phyloP scores from a whole-genome alignment of 2,113 vertebrate genomes.

The Tachysurus vachellii region DNA sequence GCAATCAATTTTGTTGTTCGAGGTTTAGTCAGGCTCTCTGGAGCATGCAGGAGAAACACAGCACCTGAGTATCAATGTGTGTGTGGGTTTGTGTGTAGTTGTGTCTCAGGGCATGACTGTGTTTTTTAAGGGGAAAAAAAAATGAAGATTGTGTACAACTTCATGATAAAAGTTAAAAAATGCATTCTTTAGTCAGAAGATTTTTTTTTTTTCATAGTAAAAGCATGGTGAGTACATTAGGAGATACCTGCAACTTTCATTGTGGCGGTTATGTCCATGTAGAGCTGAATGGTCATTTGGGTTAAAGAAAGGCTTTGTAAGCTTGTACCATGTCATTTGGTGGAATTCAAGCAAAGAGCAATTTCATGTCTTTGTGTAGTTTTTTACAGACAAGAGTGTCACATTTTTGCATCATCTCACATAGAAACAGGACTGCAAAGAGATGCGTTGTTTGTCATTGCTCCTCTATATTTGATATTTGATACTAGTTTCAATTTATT shows the following conservation, averaged over 20 bases:
- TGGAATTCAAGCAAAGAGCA: neutral
- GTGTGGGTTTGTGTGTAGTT: constrained; percentile 15
- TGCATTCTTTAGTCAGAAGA: neutral
- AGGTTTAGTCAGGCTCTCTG: constrained; percentile 36
- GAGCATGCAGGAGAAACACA: constrained; percentile 14
- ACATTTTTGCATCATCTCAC: neutral
- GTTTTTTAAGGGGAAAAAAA: neutral
- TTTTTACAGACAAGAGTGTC: neutral
- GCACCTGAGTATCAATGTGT: constrained; percentile 5
- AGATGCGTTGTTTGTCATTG: constrained; percentile 10
- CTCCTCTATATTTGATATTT: constrained; percentile 33
- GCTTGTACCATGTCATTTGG: neutral
- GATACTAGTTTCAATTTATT: constrained; percentile 4
- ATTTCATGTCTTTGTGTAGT: neutral
- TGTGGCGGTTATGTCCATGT: neutral
- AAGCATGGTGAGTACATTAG: neutral
- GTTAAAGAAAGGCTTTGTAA: neutral
- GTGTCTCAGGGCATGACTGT: neutral
- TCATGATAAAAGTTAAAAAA: neutral
- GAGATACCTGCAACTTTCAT: constrained; percentile 2
- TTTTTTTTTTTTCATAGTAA: neutral
- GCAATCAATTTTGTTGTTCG: constrained; percentile 54
- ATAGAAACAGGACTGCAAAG: neutral
- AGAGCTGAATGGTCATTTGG: neutral
- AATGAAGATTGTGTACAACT: neutral